Evolutionary conservation across 2,888 invertebrate genomes (phyloP), one percentile per base, ranked within the genome.

Genomic region (Euproctis similis): DNA sequence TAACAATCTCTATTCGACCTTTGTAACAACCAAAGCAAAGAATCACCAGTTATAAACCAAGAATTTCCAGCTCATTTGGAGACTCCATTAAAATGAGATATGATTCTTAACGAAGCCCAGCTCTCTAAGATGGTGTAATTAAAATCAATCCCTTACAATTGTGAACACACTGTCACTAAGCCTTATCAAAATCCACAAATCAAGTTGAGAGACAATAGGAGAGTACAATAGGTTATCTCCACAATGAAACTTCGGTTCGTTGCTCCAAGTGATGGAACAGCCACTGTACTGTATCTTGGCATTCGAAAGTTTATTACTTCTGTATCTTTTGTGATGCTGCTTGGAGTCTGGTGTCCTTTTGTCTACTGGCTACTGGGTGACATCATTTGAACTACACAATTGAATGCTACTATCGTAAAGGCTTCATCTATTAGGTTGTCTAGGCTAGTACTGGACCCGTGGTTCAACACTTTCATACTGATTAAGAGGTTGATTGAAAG

Each of bases 141-240:
- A 52, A 52, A 61, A 61, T 59, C 55, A 58, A 58, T 60, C 47
- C 43, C 24, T 27, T 27, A 49, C 46, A 47, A 51, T 48, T 47
- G 46, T 40, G 43, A 43, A 47, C 45, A 51, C 52, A 42, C 54
- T 46, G 53, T 46, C 44, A 30, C 26, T 42, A 46, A 44, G 39
- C 37, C 31, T 59, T 62, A 65, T 62, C 60, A 57, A 47, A 60
- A 47, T 44, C 57, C 60, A 58, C 64, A 58, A 64, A 64, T 67
- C 66, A 60, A 28, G 34, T 8, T 8, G n/a, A 11, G 34, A 45
- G 36, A 63, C 54, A 57, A 59, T 44, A 23, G 31, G 46, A 4
- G 2, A 21, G 26, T 44, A 66, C 64, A 62, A 62, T 56, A 52
- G 51, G 33, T 50, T 55, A 56, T 55, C 59, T 54, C 25, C 44